A percentile compares a stretch with the other conserved stretches of the same genome.
phyloP scores from a whole-genome alignment of 2,888 invertebrate genomes.

The Oligia fasciuncula region DNA sequence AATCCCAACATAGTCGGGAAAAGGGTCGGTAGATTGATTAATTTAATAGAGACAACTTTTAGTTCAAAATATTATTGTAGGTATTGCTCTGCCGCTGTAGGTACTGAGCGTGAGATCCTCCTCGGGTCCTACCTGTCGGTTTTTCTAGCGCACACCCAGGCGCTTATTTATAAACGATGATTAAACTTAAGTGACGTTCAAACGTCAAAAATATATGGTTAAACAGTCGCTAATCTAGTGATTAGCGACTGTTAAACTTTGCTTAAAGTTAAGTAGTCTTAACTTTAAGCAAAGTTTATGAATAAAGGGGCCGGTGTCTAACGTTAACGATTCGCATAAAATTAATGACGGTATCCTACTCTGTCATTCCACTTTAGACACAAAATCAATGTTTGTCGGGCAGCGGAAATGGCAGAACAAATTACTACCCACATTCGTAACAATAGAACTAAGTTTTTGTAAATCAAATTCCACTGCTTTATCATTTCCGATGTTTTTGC shows the following conservation, averaged over 20 bases:
- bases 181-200: no score
- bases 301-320: neutral
- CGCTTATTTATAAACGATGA: no score
- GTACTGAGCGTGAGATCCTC: neutral
- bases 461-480: constrained; percentile 8
- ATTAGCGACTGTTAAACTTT: no score
- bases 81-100: neutral
- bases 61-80: neutral
- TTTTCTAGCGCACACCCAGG: neutral
- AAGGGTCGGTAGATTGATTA: no score
- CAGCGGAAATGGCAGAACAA: constrained; percentile 4
- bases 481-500: constrained; percentile 34
- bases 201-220: no score
- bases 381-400: neutral
- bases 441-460: constrained; percentile 23
- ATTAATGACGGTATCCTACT: neutral
- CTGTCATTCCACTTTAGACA: neutral
- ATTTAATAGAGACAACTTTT: neutral
- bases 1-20: no score
- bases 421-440: constrained; percentile 8
- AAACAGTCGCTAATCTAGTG: no score
- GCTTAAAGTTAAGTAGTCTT: no score
- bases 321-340: neutral
- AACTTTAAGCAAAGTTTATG: neutral
- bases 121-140: neutral